Evolutionary conservation across 2,113 vertebrate genomes (phyloP), one percentile per base, ranked within the genome.

Genomic region (Ctenomys sociabilis): DNA sequence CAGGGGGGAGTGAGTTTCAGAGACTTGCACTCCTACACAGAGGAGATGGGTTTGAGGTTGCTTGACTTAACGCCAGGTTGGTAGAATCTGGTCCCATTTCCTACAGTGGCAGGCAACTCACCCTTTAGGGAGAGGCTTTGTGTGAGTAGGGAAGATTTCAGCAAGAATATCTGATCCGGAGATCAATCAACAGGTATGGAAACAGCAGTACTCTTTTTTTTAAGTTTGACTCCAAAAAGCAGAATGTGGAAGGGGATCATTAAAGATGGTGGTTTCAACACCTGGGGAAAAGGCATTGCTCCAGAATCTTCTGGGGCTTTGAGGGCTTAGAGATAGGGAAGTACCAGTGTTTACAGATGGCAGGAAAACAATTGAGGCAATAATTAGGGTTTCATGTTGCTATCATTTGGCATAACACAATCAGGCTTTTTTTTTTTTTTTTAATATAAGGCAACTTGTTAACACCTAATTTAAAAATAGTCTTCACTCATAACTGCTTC

Each of bases 371-470:
- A 98, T 83, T 45, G 88, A 97, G 97, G 98, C 97, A 98, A 98
- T 98, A 98, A 98, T 98, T 98, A 98, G 98, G 98, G 98, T 96
- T 98, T 98, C 97, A 97, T 97, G 98, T 98, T 98, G 98, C 98
- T 98, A 98, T 98, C 98, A 98, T 99, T 99, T 98, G 98, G 98
- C 98, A 98, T 98, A 98, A 99, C 98, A 98, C 98, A 98, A 98
- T 98, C 98, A 98, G 98, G 98, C 73, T 10, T 43, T 57, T 72
- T 73, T 96, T 92, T 90, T 63, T 54, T 95, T 77, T 98, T 97
- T 98, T 98, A 98, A 98, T 98, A 98, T 98, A 98, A 99, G 98
- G 98, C 98, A 98, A 98, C 98, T 98, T 98, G 98, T 98, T 98
- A 98, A 98, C 97, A 98, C 98, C 98, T 98, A 98, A 98, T 98